Evolutionary conservation across 1,140 invertebrate species (phyloP), one percentile per base, ranked within the genome.

Genomic region (Campoletis sonorensis): DNA sequence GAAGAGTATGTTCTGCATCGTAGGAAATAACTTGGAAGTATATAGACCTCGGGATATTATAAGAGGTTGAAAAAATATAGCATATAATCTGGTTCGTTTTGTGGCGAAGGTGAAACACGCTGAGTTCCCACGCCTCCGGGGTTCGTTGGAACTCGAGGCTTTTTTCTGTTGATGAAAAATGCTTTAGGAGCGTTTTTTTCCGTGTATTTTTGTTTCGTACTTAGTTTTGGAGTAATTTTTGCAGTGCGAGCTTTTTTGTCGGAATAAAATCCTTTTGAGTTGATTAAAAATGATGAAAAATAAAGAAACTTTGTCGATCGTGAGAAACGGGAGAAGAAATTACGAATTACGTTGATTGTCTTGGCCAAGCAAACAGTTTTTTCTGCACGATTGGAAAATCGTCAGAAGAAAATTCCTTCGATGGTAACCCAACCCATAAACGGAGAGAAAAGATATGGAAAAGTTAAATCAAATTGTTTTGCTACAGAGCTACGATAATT

Each of bases 401-500:
- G 51, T 54, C 51, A 18, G 10, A 54, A n/a, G 1, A 54, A 54
- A 7, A n/a, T 54, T 11, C 8, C 51, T 18, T n/a, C 51, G 8
- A 45, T 45, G 40, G 40, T 13, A 45, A 13, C 40, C 11, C 40
- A 45, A 11, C 40, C 11, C 40, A 45, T n/a, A 54, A 54, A 54
- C 49, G 10, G 49, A 51, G 13, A 54, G 10, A 54, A n/a, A 8
- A 54, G 18, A 54, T 1, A 54, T n/a, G 11, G 16, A 54, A 54
- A n/a, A 54, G 51, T 21, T n/a, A 54, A 54, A 18, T 18, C 51
- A 77, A 30, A 73, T 81, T 79, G 79, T 73, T 83, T 81, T 68
- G 78, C 81, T 45, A 45, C 40, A 40, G 51, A 68, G 79, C 73
- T 40, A 77, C 68, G 76, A 82, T 77, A 76, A 61, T 73, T 71